Evolutionary conservation across 2,113 vertebrate species (phyloP), one percentile per base, ranked within the genome.

Genomic region (Etheostoma spectabile): DNA sequence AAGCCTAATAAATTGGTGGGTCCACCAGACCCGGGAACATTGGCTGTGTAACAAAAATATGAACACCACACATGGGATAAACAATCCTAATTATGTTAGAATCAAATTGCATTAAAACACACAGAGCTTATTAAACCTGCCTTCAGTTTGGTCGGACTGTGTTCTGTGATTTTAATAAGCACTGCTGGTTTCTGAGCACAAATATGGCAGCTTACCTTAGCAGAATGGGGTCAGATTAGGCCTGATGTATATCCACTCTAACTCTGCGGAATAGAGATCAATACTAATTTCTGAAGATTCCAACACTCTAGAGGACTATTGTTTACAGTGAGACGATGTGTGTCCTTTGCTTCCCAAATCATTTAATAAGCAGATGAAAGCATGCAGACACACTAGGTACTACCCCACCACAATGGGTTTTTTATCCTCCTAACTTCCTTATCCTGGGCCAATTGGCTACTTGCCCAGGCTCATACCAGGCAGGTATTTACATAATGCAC

Each of bases 401-500:
- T 91, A 77, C 77, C 84, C 79, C 75, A 82, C 87, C 75, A 89
- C 90, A 94, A 87, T 92, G 79, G 80, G 60, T 84, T 74, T 94
- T 94, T 92, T 91, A 92, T 90, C 16, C 80, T 66, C 49, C 49
- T 27, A 79, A 93, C 91, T 95, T 94, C 93, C 93, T 95, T 80
- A 82, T 93, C 24, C 71, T 8, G 14, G 49, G 85, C 79, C 86
- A 82, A 93, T 94, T 92, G 92, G 89, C 53, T 88, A 80, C 71
- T 80, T 89, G 75, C 48, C 35, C 76, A 51, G 8, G 38, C 71
- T 87, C 73, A 90, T 68, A 75, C 68, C 78, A 84, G 87, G 82
- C 81, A 67, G 66, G 14, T 52, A 91, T 95, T 94, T 93, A 90
- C 90, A 95, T 94, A 82, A 68, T 67, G 8, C 83, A 90, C 90